These are phyloP conservation scores for Tipula lateralis DNA, from an alignment of 2,888 invertebrate species.

Conservation along the genomic window DNA sequence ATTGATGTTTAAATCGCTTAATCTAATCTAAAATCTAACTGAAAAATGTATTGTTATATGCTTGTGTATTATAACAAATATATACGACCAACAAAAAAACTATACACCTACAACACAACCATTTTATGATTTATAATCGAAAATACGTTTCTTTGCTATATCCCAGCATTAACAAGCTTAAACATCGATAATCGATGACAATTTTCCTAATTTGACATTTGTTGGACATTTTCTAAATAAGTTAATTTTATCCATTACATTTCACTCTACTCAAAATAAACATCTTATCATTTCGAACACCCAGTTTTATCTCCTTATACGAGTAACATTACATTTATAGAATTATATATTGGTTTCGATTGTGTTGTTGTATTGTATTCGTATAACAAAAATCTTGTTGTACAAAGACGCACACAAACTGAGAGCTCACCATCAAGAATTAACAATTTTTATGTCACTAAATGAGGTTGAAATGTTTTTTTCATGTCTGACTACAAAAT, in stretches of 20 bases:
- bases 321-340: too few species aligned
- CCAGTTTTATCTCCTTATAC: neutral
- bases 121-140: neutral
- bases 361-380: neutral
- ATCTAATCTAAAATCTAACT: too few species aligned
- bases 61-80: too few species aligned
- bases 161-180: neutral
- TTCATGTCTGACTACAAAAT: neutral
- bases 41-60: too few species aligned
- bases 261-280: neutral
- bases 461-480: conserved; percentile 11
- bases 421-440: neutral
- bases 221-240: conserved; percentile 9
- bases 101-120: neutral
- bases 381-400: neutral
- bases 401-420: too few species aligned
- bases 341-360: neutral
- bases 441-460: too few species aligned
- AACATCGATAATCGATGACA: neutral
- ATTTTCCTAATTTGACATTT: neutral
- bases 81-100: too few species aligned
- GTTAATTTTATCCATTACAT: conserved; percentile 8
- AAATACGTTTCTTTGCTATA: neutral
- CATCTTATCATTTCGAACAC: neutral
- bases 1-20: too few species aligned